Conservation (phyloP, 2,888 invertebrate species). For the Diadegma fenestrale region DNA sequence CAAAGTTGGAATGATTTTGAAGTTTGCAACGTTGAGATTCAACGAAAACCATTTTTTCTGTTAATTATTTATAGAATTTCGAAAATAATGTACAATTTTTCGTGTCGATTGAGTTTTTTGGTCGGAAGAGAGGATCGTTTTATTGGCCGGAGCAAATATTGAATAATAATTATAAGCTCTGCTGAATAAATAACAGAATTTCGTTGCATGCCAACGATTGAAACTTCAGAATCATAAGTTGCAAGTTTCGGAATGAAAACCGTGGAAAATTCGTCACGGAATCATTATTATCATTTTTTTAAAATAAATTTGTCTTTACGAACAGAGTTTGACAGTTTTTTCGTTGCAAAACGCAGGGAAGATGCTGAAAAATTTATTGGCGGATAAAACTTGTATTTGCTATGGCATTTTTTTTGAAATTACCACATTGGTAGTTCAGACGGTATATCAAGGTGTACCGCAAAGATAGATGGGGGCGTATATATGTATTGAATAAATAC, state of each 20-base stretch:
- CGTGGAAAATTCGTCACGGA: not conserved
- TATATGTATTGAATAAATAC: slow-evolving; percentile 14
- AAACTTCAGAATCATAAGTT: no score
- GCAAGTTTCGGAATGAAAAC: not conserved
- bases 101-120: no score
- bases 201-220: no score
- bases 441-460: not conserved
- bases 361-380: not conserved
- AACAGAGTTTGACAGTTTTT: not conserved
- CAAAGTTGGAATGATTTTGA: not conserved
- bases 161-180: no score
- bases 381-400: not conserved
- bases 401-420: not conserved
- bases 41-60: no score
- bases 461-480: not conserved
- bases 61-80: no score
- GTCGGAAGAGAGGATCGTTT: no score
- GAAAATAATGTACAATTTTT: no score
- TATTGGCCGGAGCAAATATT: no score
- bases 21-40: no score
- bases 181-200: no score
- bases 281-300: not conserved
- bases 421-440: not conserved
- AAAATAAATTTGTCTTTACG: not conserved
- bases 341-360: not conserved